Evolutionary conservation across 2,888 invertebrate genomes (phyloP), one percentile per base, ranked within the genome.

Genomic region (Anarsia innoxiella): DNA sequence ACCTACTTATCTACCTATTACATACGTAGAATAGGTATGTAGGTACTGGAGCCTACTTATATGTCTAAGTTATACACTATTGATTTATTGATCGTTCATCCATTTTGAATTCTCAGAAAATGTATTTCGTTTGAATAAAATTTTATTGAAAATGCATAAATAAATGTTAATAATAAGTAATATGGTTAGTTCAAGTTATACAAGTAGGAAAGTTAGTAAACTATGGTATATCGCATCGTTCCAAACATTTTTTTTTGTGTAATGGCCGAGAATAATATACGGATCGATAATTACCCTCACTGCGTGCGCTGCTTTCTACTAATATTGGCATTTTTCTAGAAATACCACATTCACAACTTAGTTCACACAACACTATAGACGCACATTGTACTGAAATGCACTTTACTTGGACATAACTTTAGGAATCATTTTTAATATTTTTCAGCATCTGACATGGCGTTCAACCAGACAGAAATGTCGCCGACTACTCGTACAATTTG

Each of bases 281-380:
- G 52, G 76, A 78, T 83, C 83, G 65, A 83, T 84, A 83, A 60
- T 82, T 79, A 84, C 84, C 84, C 72, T 70, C 76, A 65, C 60
- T 67, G 50, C 53, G 69, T 55, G 57, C 72, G 45, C 65, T n/a
- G n/a, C n/a, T 55, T 52, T 80, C 72, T 44, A 83, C 61, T 59
- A 83, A 59, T 39, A 79, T 46, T 45, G 84, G 77, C 84, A 84
- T 84, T 67, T 67, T 70, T 51, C n/a, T 31, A 40, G 27, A 45
- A 47, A 42, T 26, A 2, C n/a, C 44, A 54, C 57, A 53, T 51
- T 49, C 46, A 53, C 53, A 52, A 54, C 30, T 9, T 38, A 31
- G 41, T 59, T 73, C 61, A 73, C 52, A 63, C 67, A 56, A 59
- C 70, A 77, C 74, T 65, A 51, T 43, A 53, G 58, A 53, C 52